Evolutionary conservation across 2,113 vertebrate genomes (phyloP).

Genomic region (Diadophis punctatus): DNA sequence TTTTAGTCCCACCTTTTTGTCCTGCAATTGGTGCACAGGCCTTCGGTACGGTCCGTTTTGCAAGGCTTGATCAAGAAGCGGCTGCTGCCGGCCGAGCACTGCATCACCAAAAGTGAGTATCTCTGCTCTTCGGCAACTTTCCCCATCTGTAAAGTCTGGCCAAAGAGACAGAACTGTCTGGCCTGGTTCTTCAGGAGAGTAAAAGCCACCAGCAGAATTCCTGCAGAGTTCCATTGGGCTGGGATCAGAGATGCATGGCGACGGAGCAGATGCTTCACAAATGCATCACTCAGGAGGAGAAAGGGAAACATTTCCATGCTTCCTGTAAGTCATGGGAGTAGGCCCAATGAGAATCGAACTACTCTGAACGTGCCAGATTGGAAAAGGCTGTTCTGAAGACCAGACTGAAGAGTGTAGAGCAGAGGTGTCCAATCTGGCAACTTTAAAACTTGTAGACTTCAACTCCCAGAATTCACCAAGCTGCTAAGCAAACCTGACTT

Average conservation of each 20-base stretch:
- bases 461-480: not conserved
- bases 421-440: not conserved
- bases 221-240: too few species aligned
- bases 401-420: not conserved
- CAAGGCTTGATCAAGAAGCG: slow-evolving; percentile 96
- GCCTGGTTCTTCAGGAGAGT: too few species aligned
- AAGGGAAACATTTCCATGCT: not conserved
- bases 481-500: not conserved
- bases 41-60: slow-evolving; percentile 88
- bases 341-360: not conserved
- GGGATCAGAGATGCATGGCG: not conserved
- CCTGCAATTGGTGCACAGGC: slow-evolving; percentile 91
- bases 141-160: accelerated
- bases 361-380: not conserved
- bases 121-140: too few species aligned
- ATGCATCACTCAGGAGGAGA: not conserved
- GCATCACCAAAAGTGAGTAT: slow-evolving; percentile 92
- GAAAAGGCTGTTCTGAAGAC: not conserved
- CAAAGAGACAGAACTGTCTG: too few species aligned
- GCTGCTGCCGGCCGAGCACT: slow-evolving; percentile 90
- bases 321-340: not conserved
- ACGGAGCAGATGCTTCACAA: too few species aligned
- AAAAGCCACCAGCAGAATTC: not conserved
- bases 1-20: slow-evolving; percentile 94
- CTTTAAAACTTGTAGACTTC: not conserved